Percentiles rank a stretch among this genome's conserved stretches.
Evolutionary conservation across 2,888 invertebrate species (phyloP).

Genomic region (Anoncus sp.): DNA sequence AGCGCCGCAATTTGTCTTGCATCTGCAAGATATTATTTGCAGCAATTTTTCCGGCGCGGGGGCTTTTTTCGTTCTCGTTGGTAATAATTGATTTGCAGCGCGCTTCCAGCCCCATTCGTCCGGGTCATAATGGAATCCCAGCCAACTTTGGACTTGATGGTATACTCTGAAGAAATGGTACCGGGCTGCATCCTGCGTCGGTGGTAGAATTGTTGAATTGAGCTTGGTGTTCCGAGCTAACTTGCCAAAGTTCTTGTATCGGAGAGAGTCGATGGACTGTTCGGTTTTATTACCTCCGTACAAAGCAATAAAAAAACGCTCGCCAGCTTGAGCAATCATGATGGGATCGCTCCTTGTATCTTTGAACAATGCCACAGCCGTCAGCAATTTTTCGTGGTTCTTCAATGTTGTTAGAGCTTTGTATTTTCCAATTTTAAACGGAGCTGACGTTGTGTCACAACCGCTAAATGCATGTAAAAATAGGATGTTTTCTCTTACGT

Average conservation of each 20-base stretch:
- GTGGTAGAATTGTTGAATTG: conserved; percentile 10
- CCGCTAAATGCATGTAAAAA: conserved; percentile 64
- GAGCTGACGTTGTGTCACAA: conserved; percentile 68
- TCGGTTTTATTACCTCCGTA: conserved; percentile 58
- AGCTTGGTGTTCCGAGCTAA: conserved; percentile 51
- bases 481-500: conserved; percentile 62
- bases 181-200: conserved; percentile 35
- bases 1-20: background rate
- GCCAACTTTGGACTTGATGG: conserved; percentile 40
- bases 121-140: conserved; percentile 38
- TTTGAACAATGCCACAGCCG: conserved; percentile 40
- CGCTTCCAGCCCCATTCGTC: conserved; percentile 36
- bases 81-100: conserved; percentile 10
- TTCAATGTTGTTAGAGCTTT: conserved; percentile 4
- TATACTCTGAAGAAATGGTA: conserved; percentile 32
- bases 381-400: background rate
- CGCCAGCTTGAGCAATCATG: conserved; percentile 53
- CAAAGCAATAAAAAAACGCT: conserved; percentile 59
- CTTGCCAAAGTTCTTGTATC: conserved; percentile 60
- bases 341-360: conserved; percentile 34
- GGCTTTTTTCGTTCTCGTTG: background rate
- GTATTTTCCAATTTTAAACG: background rate
- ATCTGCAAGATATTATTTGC: conserved; percentile 15
- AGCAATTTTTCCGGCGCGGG: conserved; percentile 8
- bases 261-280: conserved; percentile 63